phyloP scores from a whole-genome alignment of 2,888 invertebrate genomes.

The Petrolisthes manimaculis region DNA sequence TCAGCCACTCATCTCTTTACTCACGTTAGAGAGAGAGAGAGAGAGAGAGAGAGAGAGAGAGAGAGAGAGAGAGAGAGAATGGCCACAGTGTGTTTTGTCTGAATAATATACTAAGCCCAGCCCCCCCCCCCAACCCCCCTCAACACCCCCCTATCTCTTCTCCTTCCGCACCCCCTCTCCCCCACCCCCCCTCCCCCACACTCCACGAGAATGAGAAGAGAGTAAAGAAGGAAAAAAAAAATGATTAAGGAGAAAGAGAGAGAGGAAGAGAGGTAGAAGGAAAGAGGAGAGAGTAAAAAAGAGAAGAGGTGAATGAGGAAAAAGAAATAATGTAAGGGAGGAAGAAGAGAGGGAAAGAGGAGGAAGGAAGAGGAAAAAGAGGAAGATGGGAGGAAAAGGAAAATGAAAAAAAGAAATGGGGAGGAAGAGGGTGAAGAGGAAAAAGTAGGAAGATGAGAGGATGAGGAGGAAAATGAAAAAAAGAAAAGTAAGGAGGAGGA shows the following conservation, averaged over 20 bases:
- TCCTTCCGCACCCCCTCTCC: too few relatives aligned
- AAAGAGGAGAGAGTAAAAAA: slow-evolving; percentile 8
- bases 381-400: background rate
- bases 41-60: background rate
- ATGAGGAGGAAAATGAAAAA: background rate
- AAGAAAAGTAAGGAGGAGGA: background rate
- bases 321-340: too few relatives aligned
- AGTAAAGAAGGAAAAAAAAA: background rate
- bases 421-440: background rate
- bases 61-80: background rate
- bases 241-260: slow-evolving; percentile 17
- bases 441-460: background rate
- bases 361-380: background rate
- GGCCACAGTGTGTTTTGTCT: background rate
- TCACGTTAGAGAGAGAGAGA: too few relatives aligned
- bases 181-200: too few relatives aligned
- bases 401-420: background rate
- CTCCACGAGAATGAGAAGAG: background rate
- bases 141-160: too few relatives aligned
- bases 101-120: too few relatives aligned
- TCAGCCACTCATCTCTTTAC: too few relatives aligned
- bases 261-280: background rate
- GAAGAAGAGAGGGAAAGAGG: background rate
- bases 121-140: too few relatives aligned
- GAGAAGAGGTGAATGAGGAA: background rate